A percentile compares a stretch with the other conserved stretches of the same genome.
These are phyloP conservation scores for Fukomys damarensis DNA, from an alignment of 2,113 vertebrate species.

Conservation along the genomic window DNA sequence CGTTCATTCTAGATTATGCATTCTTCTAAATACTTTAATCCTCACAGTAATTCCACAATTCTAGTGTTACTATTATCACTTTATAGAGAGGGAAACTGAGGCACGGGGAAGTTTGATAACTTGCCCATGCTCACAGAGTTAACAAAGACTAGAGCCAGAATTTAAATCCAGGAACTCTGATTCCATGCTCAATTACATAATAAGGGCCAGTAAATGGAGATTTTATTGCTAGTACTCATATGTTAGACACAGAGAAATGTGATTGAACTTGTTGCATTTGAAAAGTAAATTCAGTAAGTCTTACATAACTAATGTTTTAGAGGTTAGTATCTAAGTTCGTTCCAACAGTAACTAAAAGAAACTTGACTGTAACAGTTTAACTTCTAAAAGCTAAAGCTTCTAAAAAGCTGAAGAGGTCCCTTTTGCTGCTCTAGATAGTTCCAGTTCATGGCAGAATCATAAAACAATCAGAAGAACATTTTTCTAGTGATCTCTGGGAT, in stretches of 20 bases:
- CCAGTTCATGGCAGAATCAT: not conserved
- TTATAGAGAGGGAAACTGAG: not conserved
- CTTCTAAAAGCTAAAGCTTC: not conserved
- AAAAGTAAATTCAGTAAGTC: not conserved
- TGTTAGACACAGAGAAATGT: not conserved
- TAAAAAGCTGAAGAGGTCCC: not conserved
- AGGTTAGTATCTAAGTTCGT: not conserved
- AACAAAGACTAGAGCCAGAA: not conserved
- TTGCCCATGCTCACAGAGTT: not conserved
- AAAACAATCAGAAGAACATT: not conserved
- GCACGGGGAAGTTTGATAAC: not conserved
- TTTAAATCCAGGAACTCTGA: conserved; percentile 12
- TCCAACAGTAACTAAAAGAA: not conserved
- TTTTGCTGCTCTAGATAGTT: not conserved
- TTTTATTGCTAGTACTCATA: conserved; percentile 14
- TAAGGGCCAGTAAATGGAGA: not conserved
- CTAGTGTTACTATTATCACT: not conserved
- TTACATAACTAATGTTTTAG: not conserved
- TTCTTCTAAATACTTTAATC: not conserved
- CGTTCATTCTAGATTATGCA: not conserved
- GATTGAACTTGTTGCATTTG: not conserved
- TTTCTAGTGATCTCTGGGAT: not conserved
- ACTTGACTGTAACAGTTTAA: not conserved
- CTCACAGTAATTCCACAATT: not conserved
- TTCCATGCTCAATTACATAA: not conserved